Evolutionary conservation across 2,797 vertebrate genomes (phyloP), one percentile per base, ranked within the genome.

Genomic region (Mus caroli): DNA sequence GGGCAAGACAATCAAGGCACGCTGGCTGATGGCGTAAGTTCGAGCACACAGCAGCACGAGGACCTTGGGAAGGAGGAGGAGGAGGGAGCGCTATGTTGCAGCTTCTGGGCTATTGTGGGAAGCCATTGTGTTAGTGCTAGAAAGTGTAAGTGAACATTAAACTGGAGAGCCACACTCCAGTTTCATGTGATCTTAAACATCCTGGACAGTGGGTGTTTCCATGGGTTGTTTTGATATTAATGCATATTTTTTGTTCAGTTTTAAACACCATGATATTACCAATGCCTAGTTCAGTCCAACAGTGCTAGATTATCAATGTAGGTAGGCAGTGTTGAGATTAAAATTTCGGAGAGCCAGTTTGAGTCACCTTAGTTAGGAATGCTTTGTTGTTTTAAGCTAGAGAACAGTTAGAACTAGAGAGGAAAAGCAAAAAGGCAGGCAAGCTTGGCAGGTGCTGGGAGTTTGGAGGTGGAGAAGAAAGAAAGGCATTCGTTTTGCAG

Each of bases 11-110:
- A 98, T 96, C 99, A 99, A 19, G 99, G 99, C 94, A 96, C 99
- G 31, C 98, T 99, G 83, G 98, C 99, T 80, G 99, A 99, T 96
- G 99, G 99, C 88, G 99, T 99, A 98, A 98, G 98, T 98, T 24
- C 96, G 62, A 82, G 37, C 88, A 22, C 40, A n/a, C 64, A 60
- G 11, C 5, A 31, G 24, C 14, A n/a, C 50, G 31, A 40, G 40
- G 80, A n/a, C 62, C 85, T 0, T 64, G 85, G 71, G 87, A 62
- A 95, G 50, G 50, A 50, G 50, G 10, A 50, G 4, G 56, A 60
- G 19, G 20, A 67, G 3, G 34, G 3, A 22, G 26, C 13, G 11
- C 46, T 54, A 17, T 17, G 43, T 91, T 8, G 56, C 64, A 92
- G 83, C 43, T 28, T n/a, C 11, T 64, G 31, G 8, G 60, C 50